phyloP scores from a whole-genome alignment of 2,113 vertebrate genomes.

The Rhizomys pruinosus region DNA sequence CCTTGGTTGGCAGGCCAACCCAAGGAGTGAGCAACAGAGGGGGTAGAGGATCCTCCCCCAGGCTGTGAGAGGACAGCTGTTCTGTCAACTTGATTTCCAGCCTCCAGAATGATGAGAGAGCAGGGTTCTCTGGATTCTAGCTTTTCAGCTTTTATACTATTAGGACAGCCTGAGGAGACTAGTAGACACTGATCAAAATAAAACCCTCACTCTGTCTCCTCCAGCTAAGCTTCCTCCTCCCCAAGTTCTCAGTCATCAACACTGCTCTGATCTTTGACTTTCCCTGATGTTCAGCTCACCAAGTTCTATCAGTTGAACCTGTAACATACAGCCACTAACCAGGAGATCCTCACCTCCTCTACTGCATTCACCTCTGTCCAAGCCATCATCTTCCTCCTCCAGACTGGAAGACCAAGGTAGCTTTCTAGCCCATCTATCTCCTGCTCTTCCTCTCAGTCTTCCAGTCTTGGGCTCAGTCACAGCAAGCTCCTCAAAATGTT shows the following conservation, averaged over 20 bases:
- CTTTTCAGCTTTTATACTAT: too few species aligned
- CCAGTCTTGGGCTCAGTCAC: not conserved
- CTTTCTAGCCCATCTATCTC: not conserved
- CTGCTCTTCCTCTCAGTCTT: not conserved
- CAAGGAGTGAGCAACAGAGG: not conserved
- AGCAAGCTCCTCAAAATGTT: not conserved
- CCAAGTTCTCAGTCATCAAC: not conserved
- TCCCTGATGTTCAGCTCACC: not conserved
- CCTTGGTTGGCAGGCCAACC: not conserved
- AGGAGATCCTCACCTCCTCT: not conserved
- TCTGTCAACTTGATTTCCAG: not conserved
- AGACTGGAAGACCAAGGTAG: accelerated
- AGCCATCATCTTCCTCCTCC: not conserved
- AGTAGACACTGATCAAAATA: too few species aligned
- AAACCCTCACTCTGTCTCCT: not conserved
- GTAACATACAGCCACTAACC: not conserved
- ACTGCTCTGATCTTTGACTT: not conserved
- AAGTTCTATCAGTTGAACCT: not conserved
- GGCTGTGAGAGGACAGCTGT: not conserved
- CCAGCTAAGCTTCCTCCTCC: not conserved
- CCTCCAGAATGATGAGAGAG: not conserved
- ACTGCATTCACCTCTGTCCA: accelerated
- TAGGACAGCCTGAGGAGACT: too few species aligned
- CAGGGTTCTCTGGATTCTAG: too few species aligned
- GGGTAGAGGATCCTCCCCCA: not conserved